These are phyloP conservation scores for Hyperoplus lanceolatus DNA, from an alignment of 2,797 vertebrate genomes.

Conservation along the genomic window DNA sequence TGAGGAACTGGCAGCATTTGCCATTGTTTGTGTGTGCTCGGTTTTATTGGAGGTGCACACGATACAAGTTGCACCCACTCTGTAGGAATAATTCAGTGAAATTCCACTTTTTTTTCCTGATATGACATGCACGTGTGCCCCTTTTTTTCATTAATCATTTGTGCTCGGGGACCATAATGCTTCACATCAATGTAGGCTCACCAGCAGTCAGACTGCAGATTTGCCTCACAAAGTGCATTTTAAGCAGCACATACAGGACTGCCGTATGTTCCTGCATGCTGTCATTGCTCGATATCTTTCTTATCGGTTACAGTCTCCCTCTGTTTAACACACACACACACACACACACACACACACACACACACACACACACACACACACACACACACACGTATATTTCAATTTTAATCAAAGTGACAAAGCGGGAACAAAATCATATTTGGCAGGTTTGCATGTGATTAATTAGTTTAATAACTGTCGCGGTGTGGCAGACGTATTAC, in stretches of 20 bases:
- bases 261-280: constrained; percentile 47
- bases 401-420: constrained; percentile 80
- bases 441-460: constrained; percentile 83
- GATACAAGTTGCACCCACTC: constrained; percentile 37
- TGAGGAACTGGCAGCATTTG: constrained; percentile 21
- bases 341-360: constrained; percentile 18
- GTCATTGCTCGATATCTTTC: constrained; percentile 46
- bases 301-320: constrained; percentile 11
- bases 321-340: constrained; percentile 24
- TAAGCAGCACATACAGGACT: constrained; percentile 67
- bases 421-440: constrained; percentile 67
- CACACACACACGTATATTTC: constrained; percentile 51
- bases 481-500: constrained; percentile 65
- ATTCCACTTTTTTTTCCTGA: constrained; percentile 70
- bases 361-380: constrained; percentile 27
- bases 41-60: constrained; percentile 38
- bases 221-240: constrained; percentile 74
- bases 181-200: constrained; percentile 72
- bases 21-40: neutral
- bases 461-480: constrained; percentile 83
- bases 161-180: constrained; percentile 76
- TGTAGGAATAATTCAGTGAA: constrained; percentile 77
- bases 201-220: constrained; percentile 69
- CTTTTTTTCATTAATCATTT: constrained; percentile 80
- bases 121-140: constrained; percentile 70